Percentiles rank a stretch among this genome's conserved stretches.
These are phyloP conservation scores for Gadus macrocephalus DNA, from an alignment of 2,113 vertebrate genomes.

Conservation along the genomic window DNA sequence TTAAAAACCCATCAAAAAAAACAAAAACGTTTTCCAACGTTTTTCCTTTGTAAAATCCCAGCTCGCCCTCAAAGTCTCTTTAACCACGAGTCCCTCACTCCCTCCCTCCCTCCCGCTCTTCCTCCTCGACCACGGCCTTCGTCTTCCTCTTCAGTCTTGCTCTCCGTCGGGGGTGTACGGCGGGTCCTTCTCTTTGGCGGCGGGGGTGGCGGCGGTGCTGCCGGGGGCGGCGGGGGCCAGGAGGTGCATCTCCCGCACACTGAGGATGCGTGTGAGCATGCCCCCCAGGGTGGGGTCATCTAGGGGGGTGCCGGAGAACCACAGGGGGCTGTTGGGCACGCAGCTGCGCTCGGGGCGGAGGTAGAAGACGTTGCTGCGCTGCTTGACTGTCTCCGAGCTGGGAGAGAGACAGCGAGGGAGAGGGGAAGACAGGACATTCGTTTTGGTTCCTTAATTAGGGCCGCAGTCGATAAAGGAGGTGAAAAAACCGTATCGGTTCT, in stretches of 20 bases:
- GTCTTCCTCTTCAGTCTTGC: constrained; percentile 46
- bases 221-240: background rate
- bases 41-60: too few relatives aligned
- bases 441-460: too few relatives aligned
- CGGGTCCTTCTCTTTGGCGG: background rate
- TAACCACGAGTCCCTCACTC: too few relatives aligned
- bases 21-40: too few relatives aligned
- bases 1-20: too few relatives aligned
- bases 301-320: constrained; percentile 90
- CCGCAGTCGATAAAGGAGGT: too few relatives aligned
- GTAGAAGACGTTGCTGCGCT: constrained; percentile 92
- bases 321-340: constrained; percentile 94
- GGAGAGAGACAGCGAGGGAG: background rate
- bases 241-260: constrained; percentile 87
- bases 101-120: background rate
- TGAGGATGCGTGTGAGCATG: constrained; percentile 93
- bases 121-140: background rate
- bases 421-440: background rate
- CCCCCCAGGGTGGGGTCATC: constrained; percentile 87
- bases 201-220: constrained; percentile 28
- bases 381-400: constrained; percentile 94
- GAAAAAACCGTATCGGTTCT: too few relatives aligned
- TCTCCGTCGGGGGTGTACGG: constrained; percentile 19
- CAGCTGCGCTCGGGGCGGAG: constrained; percentile 94
- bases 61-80: too few relatives aligned